phyloP scores from a whole-genome alignment of 2,113 vertebrate genomes.

The Hydrolagus affinis region DNA sequence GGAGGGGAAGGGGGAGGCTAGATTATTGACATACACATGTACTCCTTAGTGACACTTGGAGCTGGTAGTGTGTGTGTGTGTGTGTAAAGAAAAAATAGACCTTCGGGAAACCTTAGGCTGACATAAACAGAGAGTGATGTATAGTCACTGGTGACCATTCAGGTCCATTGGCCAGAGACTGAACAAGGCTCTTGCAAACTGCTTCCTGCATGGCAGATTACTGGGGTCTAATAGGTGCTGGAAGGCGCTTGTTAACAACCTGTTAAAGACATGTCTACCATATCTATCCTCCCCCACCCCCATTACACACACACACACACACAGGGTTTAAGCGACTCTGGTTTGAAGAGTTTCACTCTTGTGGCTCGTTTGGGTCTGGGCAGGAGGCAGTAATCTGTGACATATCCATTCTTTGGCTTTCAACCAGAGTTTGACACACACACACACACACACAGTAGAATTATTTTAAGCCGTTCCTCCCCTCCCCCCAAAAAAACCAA shows the following conservation, averaged over 20 bases:
- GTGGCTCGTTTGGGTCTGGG: conserved; percentile 18
- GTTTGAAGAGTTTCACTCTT: conserved; percentile 24
- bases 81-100: too few species aligned
- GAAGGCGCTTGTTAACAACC: conserved; percentile 31
- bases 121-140: conserved; percentile 25
- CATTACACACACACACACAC: too few species aligned
- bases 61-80: too few species aligned
- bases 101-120: conserved; percentile 31
- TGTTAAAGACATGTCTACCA: conserved; percentile 1
- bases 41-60: conserved; percentile 32
- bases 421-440: too few species aligned
- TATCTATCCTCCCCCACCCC: conserved; percentile 12
- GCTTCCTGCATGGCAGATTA: conserved; percentile 25
- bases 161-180: conserved; percentile 24
- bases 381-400: conserved; percentile 30
- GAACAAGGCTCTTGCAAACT: conserved; percentile 22
- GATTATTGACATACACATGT: conserved; percentile 32
- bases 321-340: conserved; percentile 32
- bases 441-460: conserved; percentile 10
- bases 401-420: conserved; percentile 30
- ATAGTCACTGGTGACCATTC: conserved; percentile 29
- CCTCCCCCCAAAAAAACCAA: too few species aligned
- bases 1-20: too few species aligned
- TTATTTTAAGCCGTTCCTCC: conserved; percentile 12
- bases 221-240: conserved; percentile 26